Evolutionary conservation across 2,113 vertebrate genomes (phyloP), one percentile per base, ranked within the genome.

Genomic region (Tinamus guttatus): DNA sequence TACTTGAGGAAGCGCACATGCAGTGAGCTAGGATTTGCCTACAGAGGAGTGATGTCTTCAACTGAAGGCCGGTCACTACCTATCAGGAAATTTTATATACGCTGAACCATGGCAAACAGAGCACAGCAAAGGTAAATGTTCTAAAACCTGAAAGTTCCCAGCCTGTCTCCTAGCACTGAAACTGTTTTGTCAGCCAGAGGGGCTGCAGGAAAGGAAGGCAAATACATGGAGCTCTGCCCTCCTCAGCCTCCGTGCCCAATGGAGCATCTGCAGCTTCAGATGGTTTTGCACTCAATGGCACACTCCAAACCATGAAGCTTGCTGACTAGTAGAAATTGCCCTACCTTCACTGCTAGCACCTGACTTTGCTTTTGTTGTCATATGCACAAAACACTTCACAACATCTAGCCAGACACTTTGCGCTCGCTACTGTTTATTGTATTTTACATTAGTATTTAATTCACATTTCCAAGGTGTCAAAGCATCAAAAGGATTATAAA

Each of bases 231-330:
- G 67, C 22, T 24, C 1, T 32, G 13, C 0, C 14, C 41, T 38
- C 25, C 38, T 56, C 51, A 54, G 32, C 54, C 47, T 73, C 2
- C 0, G 28, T 0, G 1, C 13, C 76, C 38, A 81, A 17, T 4
- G 36, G n/a, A 36, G 24, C 18, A 27, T 36, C 16, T 21, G 18
- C n/a, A 20, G 15, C 49, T 38, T 71, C n/a, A 51, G 27, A 28
- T 67, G 30, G 34, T 21, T 79, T 32, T 5, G 56, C 25, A 1
- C 0, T 30, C 27, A 70, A 9, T 0, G 1, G 77, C 68, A 40
- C 1, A 1, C 38, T 32, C 45, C 20, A 59, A 4, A 1, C 36
- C 54, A 24, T 20, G 43, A 0, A 1, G 21, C 54, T 86, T 6
- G 5, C 13, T 2, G 0, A 17, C 21, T 52, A 63, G 16, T n/a